Percentiles rank a stretch among this genome's conserved stretches.
These are phyloP conservation scores for Drosophila ezoana DNA, from an alignment of 2,888 invertebrate genomes.

Conservation along the genomic window DNA sequence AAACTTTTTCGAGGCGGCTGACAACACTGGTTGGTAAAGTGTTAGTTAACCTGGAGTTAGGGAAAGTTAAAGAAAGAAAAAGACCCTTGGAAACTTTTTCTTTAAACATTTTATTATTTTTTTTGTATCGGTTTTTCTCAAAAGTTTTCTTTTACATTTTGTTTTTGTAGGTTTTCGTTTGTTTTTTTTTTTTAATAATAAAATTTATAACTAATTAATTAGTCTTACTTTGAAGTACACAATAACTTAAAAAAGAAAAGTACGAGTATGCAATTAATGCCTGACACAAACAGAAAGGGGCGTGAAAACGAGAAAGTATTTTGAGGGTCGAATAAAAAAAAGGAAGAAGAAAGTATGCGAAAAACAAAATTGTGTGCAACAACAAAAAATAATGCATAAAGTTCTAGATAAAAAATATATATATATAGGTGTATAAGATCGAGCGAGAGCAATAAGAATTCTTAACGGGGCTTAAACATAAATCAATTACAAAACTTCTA, in stretches of 20 bases:
- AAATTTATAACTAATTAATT: conserved; percentile 79
- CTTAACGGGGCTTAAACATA: background rate
- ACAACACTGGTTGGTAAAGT: no score
- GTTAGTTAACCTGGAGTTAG: background rate
- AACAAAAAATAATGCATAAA: conserved; percentile 28
- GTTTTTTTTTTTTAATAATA: conserved; percentile 37
- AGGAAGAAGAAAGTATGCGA: conserved; percentile 19
- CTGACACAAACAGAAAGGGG: conserved; percentile 59
- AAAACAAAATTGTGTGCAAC: conserved; percentile 20
- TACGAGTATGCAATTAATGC: conserved; percentile 60
- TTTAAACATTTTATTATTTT: conserved; percentile 72
- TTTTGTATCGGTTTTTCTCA: conserved; percentile 61
- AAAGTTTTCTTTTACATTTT: conserved; percentile 70
- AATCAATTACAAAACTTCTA: conserved; percentile 11
- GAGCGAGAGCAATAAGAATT: conserved; percentile 18
- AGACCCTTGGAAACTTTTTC: no score
- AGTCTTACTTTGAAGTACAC: conserved; percentile 84
- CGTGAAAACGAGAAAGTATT: conserved; percentile 24
- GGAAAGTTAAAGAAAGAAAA: no score
- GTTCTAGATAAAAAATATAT: conserved; percentile 2
- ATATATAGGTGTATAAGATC: conserved; percentile 24
- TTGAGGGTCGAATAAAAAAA: conserved; percentile 12
- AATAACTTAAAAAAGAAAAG: conserved; percentile 76
- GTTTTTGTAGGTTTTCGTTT: conserved; percentile 56
- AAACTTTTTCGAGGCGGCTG: no score